Base-by-base conservation (phyloP, 2,888 invertebrate genomes). In the Phania funesta region DNA sequence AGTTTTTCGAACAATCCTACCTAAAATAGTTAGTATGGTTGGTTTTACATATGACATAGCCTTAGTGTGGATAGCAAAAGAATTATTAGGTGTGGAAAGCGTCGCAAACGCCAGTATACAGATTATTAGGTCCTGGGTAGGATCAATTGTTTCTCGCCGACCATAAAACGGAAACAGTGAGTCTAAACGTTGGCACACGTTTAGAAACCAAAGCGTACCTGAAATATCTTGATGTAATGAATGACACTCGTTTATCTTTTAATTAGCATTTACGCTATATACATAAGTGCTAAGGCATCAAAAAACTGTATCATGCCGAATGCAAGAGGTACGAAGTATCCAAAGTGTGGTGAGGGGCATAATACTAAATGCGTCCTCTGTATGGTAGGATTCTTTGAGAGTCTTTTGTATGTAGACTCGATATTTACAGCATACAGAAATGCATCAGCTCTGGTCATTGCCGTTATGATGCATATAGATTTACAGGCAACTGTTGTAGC, bases 381-480 rank as follows among this genome's bases (percentile, higher is more conserved):
- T 35, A 20, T 38, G 58, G 58, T 18, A 35, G 1, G 1, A 8
- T 38, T 35, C 35, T 11, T 38, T 35, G 13, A 35, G 2, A 4
- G 9, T 3, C 1, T 0, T 5, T 52, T 29, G n/a, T 52, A 52
- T 29, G 26, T 29, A 16, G 29, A 26, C n/a, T 16, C 29, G 2
- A 52, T 52, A 26, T 26, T 29, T 9, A n/a, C 52, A 16, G 64
- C 35, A 11, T 32, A 50, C 13, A 48, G 50, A 13, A 16, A 18
- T 20, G 35, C 22, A n/a, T 48, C 41, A 3, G 52, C 32, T 13
- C 24, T 35, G 3, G 24, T 54, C 16, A 41, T 77, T n/a, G 62
- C 52, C 11, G 41, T 60, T 5, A 32, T 67, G 58, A 24, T 41
- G 29, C 75, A 65, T 1, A 48, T 58, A n/a, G 58, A 60, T 20